These are phyloP conservation scores for Phrynocephalus guinanensis DNA, from an alignment of 2,797 vertebrate species.

Conservation along the genomic window DNA sequence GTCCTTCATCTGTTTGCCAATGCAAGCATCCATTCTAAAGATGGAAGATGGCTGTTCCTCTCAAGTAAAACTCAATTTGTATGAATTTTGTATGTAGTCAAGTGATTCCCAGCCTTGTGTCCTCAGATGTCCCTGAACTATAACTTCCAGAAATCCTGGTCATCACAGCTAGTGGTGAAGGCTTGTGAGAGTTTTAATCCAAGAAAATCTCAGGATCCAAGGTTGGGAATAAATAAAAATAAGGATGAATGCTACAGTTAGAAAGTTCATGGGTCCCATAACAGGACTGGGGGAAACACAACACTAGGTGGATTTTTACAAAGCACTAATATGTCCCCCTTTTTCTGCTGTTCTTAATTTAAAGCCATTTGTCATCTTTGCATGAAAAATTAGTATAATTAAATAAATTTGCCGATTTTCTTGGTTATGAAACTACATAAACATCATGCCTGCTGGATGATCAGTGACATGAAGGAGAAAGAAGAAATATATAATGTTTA, in stretches of 20 bases:
- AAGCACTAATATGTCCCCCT: not conserved
- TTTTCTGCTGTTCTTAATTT: not conserved
- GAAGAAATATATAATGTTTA: not conserved
- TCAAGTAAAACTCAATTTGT: not conserved
- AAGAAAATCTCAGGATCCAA: no score
- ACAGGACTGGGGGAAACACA: not conserved
- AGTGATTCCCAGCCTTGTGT: no score
- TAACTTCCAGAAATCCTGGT: no score
- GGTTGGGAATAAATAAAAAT: not conserved
- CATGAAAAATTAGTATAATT: not conserved
- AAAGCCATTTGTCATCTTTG: not conserved
- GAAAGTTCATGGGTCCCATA: not conserved
- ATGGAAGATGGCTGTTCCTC: not conserved
- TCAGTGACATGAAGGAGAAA: not conserved
- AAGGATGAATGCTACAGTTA: no score
- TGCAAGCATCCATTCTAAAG: not conserved
- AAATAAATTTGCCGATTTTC: not conserved
- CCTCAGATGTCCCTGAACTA: no score
- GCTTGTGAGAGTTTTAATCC: no score
- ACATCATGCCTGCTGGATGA: not conserved
- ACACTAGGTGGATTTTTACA: not conserved
- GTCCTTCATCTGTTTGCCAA: not conserved
- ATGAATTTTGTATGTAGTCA: no score
- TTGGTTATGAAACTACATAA: no score
- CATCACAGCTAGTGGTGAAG: no score